Evolutionary conservation across 2,888 invertebrate genomes (phyloP), one percentile per base, ranked within the genome.

Genomic region (Liodrosophila aerea): DNA sequence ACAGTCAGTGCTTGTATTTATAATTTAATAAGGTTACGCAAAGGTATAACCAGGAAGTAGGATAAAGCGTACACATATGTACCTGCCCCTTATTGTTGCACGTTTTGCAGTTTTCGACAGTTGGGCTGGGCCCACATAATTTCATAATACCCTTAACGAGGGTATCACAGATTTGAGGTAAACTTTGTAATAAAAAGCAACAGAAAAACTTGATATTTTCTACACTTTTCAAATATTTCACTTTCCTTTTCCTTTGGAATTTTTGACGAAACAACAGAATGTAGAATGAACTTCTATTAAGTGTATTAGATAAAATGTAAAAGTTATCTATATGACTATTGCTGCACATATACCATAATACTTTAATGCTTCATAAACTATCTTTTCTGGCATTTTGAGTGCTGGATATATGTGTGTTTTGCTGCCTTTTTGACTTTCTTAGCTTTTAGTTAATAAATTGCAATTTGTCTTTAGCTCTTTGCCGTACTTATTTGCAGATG

Each of bases 81-180:
- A 31, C 12, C 27, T 36, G 36, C 36, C 33, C 36, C 37, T 46
- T 57, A 62, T 57, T 73, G 64, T 69, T 76, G 78, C 64, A 64
- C 58, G 73, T 73, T 78, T 76, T 71, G 73, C 82, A 73, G 73
- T 76, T 77, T 77, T 76, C 76, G 78, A 73, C 73, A 82, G 73
- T 61, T 78, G 60, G 59, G 54, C 18, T 52, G 52, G 12, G 49
- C 41, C n/a, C 51, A 54, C 58, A 64, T 74, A 74, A 81, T 77
- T 81, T 74, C 56, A 76, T 76, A 74, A 64, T 51, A 60, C 59
- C 41, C 63, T 63, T 51, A 56, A 56, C 73, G 53, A 54, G 60
- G 64, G 60, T 45, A 49, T 34, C 54, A 69, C 36, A 18, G 45
- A 45, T 41, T 41, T 37, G 41, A 45, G 40, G 37, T 44, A 31